Percentiles rank a stretch among this genome's conserved stretches.
Conservation (phyloP, 2,888 invertebrate species). For the Arctia plantaginis region DNA sequence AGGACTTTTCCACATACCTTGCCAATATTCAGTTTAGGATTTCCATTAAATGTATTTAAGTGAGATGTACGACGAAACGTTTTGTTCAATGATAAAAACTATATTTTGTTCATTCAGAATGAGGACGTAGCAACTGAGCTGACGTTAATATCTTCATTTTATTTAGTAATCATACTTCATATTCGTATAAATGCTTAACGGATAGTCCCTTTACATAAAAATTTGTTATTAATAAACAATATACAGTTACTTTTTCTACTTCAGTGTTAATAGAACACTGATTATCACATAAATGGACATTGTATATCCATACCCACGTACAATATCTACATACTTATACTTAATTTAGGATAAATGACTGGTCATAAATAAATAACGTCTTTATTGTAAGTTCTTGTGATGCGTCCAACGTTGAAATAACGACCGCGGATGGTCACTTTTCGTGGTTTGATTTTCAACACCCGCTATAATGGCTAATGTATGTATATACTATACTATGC, state of each 20-base stretch:
- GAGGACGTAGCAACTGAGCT: background rate
- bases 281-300: constrained; percentile 21
- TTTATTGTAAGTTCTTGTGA: constrained; percentile 38
- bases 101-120: background rate
- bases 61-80: background rate
- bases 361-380: constrained; percentile 41
- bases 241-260: constrained; percentile 19
- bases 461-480: constrained; percentile 10
- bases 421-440: constrained; percentile 35
- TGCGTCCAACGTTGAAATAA: constrained; percentile 46
- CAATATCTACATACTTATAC: constrained; percentile 23
- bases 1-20: too few species aligned
- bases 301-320: constrained; percentile 12
- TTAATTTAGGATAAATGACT: constrained; percentile 23
- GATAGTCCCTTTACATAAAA: background rate
- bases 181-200: background rate
- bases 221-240: constrained; percentile 1
- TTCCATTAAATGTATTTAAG: background rate
- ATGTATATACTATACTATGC: constrained; percentile 13
- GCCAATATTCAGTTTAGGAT: background rate
- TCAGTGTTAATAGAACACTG: constrained; percentile 5
- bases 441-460: constrained; percentile 45
- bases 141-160: background rate
- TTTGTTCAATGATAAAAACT: background rate
- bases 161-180: background rate